A percentile compares a stretch with the other conserved stretches of the same genome.
phyloP scores from a whole-genome alignment of 2,113 vertebrate genomes.

The Cyprinus carpio region DNA sequence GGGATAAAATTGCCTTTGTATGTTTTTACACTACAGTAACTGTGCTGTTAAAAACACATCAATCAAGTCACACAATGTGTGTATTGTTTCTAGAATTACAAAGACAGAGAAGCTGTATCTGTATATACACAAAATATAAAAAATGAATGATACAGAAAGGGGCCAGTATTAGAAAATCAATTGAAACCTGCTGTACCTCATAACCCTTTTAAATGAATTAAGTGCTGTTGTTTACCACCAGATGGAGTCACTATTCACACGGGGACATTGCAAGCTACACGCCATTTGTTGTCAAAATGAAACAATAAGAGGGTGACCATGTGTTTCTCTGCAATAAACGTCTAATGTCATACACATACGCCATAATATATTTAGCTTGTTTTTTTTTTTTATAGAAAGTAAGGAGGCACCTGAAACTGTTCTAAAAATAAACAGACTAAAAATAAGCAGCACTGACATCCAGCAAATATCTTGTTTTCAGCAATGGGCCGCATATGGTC shows the following conservation, averaged over 20 bases:
- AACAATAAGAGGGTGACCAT: conserved; percentile 20
- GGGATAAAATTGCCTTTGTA: conserved; percentile 50
- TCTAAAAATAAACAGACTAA: neutral
- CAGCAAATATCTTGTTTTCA: too few species aligned
- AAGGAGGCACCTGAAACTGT: neutral
- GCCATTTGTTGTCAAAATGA: conserved; percentile 24
- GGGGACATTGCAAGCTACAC: neutral
- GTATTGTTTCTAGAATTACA: conserved; percentile 25
- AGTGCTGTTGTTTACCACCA: conserved; percentile 20
- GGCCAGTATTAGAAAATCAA: neutral
- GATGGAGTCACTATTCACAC: conserved; percentile 25
- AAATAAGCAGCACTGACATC: too few species aligned
- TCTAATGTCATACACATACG: conserved; percentile 17
- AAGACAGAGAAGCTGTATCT: neutral
- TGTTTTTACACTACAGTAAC: conserved; percentile 47
- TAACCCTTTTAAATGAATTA: neutral
- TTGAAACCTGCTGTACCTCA: conserved; percentile 27
- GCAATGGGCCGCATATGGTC: too few species aligned
- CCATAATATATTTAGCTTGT: conserved; percentile 22
- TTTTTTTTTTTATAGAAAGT: conserved; percentile 11
- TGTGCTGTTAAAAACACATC: conserved; percentile 46
- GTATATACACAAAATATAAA: neutral
- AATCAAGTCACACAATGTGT: conserved; percentile 47
- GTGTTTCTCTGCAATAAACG: conserved; percentile 43
- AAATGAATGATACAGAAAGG: neutral